phyloP scores from a whole-genome alignment of 2,797 vertebrate species.

The Gallinago nigripennis region DNA sequence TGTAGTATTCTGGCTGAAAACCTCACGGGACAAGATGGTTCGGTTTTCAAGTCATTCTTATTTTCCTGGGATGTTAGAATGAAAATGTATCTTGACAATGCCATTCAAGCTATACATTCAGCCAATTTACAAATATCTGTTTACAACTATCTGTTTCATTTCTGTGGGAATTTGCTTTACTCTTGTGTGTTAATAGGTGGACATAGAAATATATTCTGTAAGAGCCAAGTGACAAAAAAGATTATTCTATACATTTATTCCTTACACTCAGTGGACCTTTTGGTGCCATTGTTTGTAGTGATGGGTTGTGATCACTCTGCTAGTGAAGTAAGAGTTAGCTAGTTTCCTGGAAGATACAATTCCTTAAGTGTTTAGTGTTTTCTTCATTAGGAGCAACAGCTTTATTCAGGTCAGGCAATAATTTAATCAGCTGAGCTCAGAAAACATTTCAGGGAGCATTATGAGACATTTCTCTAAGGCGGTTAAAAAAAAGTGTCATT shows the following conservation, averaged over 20 bases:
- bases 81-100: not conserved
- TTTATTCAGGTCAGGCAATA: not conserved
- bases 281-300: not conserved
- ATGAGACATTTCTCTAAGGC: not conserved
- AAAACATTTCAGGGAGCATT: not conserved
- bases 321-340: not conserved
- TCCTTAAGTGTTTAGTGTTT: not conserved
- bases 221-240: not conserved
- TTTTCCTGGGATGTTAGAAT: not conserved
- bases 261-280: not conserved
- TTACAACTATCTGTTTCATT: constrained; percentile 9
- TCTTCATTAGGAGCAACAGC: not conserved
- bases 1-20: not conserved
- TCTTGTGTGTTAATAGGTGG: not conserved
- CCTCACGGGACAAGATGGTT: not conserved
- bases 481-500: not conserved
- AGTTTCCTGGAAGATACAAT: not conserved
- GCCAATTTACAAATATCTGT: not conserved
- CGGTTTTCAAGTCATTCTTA: not conserved
- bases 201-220: not conserved
- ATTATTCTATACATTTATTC: not conserved
- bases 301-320: not conserved
- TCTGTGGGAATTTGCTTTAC: not conserved
- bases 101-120: not conserved
- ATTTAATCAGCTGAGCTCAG: not conserved